Percentiles rank a stretch among this genome's conserved stretches.
phyloP scores from a whole-genome alignment of 2,888 invertebrate species.

The Ligdia adustata region DNA sequence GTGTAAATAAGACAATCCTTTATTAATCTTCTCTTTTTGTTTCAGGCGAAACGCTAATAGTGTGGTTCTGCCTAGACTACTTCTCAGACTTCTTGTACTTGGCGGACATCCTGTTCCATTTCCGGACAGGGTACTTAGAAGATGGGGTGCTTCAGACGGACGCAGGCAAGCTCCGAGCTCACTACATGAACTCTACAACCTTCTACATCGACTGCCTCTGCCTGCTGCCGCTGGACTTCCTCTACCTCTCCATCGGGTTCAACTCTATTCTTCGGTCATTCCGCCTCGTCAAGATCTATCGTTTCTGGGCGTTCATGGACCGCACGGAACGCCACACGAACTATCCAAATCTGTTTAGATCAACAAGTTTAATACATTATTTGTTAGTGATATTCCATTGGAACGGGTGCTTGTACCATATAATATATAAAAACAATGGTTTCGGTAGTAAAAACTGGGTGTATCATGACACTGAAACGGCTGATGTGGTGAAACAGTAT shows the following conservation, averaged over 20 bases:
- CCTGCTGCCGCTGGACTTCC: conserved; percentile 98
- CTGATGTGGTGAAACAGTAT: conserved; percentile 97
- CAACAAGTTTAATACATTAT: conserved; percentile 96
- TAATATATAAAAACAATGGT: conserved; percentile 97
- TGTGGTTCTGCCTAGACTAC: conserved; percentile 99
- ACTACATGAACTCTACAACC: conserved; percentile 98
- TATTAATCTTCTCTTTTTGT: conserved; percentile 56
- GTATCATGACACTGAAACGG: conserved; percentile 92
- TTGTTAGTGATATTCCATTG: conserved; percentile 99
- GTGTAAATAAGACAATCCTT: too few relatives aligned
- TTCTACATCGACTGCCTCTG: conserved; percentile 99
- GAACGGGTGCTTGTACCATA: conserved; percentile 99
- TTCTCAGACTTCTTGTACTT: conserved; percentile 98
- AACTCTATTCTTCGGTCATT: conserved; percentile 98
- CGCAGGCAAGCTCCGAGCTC: conserved; percentile 94
- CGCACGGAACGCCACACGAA: conserved; percentile 99
- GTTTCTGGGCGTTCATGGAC: conserved; percentile 99
- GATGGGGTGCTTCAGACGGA: conserved; percentile 99
- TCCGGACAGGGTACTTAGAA: conserved; percentile 98
- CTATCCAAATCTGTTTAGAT: conserved; percentile 98
- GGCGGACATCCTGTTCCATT: conserved; percentile 98
- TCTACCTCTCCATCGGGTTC: conserved; percentile 98
- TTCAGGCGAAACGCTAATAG: conserved; percentile 92
- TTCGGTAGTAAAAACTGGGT: conserved; percentile 97
- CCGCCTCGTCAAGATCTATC: conserved; percentile 98